Evolutionary conservation across 2,797 vertebrate species (phyloP).

Genomic region (Zenarchopterus dispar): DNA sequence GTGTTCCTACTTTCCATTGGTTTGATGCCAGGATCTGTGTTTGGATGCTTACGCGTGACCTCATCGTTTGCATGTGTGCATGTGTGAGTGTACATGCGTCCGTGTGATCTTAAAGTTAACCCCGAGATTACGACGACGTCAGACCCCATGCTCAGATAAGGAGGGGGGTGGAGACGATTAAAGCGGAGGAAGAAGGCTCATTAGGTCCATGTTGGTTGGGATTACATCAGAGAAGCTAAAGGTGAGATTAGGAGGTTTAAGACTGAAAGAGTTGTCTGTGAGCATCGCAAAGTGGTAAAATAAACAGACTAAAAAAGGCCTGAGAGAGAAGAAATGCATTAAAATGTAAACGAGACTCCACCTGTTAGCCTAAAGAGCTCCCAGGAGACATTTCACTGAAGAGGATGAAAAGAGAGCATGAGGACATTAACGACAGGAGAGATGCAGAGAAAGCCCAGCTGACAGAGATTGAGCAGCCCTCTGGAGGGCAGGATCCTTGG

Average conservation of each 20-base stretch:
- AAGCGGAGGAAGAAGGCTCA: conserved; percentile 18
- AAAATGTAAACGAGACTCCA: conserved; percentile 52
- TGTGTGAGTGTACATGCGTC: not conserved
- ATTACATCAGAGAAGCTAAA: conserved; percentile 62
- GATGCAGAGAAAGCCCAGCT: conserved; percentile 14
- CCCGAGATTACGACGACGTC: conserved; percentile 55
- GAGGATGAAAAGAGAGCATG: conserved; percentile 23
- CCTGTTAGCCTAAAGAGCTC: conserved; percentile 57
- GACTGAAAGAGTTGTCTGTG: conserved; percentile 40
- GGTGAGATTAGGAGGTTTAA: conserved; percentile 65
- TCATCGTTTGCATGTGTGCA: conserved; percentile 7
- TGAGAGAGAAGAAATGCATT: conserved; percentile 24
- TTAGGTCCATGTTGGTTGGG: conserved; percentile 41
- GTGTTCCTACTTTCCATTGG: not conserved
- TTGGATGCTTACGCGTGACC: conserved; percentile 20
- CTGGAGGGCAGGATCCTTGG: conserved; percentile 17
- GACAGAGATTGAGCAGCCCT: conserved; percentile 43
- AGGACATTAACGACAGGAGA: conserved; percentile 35
- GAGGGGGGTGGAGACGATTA: conserved; percentile 11
- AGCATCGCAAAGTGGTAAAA: conserved; percentile 4
- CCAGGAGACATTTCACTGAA: conserved; percentile 46
- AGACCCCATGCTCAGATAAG: conserved; percentile 32
- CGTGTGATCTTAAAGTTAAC: conserved; percentile 31
- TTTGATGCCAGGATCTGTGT: conserved; percentile 29
- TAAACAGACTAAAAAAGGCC: not conserved